Percentiles rank a stretch among this genome's conserved stretches.
phyloP scores from a whole-genome alignment of 1,140 invertebrate species.

The Heliconius hermathena region DNA sequence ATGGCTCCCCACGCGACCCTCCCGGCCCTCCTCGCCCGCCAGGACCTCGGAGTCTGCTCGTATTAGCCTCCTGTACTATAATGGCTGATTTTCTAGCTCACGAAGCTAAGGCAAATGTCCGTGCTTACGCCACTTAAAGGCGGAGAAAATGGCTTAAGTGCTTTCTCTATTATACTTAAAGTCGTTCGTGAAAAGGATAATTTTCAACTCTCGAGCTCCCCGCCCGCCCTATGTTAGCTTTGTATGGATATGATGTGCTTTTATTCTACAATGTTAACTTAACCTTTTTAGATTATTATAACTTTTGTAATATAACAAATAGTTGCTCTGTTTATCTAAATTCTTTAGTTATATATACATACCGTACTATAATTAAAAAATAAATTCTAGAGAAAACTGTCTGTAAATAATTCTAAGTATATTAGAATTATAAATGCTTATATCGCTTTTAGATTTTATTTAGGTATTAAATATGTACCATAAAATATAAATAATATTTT shows the following conservation, averaged over 20 bases:
- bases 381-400: too few species aligned
- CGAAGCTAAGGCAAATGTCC: conserved; percentile 73
- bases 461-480: too few species aligned
- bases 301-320: too few species aligned
- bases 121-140: conserved; percentile 81
- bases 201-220: conserved; percentile 78
- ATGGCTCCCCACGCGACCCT: conserved; percentile 52
- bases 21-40: conserved; percentile 49
- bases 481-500: not conserved
- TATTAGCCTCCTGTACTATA: conserved; percentile 68
- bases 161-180: conserved; percentile 82
- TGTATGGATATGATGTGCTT: conserved; percentile 37
- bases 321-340: too few species aligned
- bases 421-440: too few species aligned
- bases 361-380: too few species aligned
- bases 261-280: not conserved
- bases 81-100: conserved; percentile 81
- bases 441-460: too few species aligned
- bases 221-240: conserved; percentile 51
- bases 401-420: too few species aligned
- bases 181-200: conserved; percentile 81
- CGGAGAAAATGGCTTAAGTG: conserved; percentile 82
- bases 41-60: conserved; percentile 46
- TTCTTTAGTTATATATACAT: too few species aligned
- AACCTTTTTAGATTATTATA: not conserved